Conservation (phyloP, 2,797 vertebrate species). For the Malurus leucopterus region DNA sequence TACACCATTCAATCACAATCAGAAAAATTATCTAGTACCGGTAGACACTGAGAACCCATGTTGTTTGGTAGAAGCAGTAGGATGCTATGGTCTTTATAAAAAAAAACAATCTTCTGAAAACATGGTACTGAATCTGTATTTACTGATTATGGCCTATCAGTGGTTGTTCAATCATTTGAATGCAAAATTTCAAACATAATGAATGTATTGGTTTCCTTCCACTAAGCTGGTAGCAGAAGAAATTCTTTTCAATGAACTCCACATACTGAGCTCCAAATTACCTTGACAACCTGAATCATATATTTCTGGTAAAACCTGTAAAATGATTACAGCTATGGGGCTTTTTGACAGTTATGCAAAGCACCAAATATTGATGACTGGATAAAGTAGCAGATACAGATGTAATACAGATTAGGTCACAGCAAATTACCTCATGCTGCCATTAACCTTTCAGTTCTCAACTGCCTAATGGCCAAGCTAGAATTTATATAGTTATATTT, state of each 20-base stretch:
- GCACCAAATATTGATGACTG: background rate
- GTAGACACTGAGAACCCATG: background rate
- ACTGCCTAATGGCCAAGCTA: background rate
- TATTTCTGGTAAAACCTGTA: background rate
- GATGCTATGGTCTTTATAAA: background rate
- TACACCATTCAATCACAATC: background rate
- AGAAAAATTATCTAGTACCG: background rate
- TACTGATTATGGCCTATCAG: background rate
- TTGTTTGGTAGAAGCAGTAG: background rate
- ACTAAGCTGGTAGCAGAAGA: background rate
- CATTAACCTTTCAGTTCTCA: slow-evolving; percentile 17
- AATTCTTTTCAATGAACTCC: background rate
- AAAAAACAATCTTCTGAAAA: background rate
- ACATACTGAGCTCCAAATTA: background rate
- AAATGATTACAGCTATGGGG: background rate
- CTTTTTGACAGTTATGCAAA: background rate
- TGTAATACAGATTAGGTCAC: background rate
- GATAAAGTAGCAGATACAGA: background rate
- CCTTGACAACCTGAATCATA: background rate
- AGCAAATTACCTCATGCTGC: slow-evolving; percentile 16
- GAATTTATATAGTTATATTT: background rate
- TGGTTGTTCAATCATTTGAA: background rate
- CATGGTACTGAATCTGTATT: background rate
- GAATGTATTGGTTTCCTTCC: background rate
- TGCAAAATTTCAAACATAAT: background rate